Evolutionary conservation across 1,140 invertebrate genomes (phyloP), one percentile per base, ranked within the genome.

Genomic region (Drosophila mauritiana): DNA sequence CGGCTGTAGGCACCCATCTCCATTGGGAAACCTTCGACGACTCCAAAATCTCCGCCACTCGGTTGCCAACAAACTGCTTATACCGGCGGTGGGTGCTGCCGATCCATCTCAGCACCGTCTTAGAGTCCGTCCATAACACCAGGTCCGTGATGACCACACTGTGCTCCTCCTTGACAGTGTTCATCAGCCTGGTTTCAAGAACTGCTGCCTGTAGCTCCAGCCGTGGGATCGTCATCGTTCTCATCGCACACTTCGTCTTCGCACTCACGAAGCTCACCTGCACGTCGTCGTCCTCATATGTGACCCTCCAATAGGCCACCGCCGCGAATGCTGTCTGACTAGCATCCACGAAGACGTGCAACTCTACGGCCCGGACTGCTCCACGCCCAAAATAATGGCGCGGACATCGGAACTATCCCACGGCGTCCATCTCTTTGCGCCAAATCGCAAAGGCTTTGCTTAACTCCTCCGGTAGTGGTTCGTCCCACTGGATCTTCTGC

Each of bases 141-240:
- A 17, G 15, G 8, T 42, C 40, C 15, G 15, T 27, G 15, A 54
- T 25, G 6, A 1, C 51, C 27, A 59, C 17, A 25, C 31, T 22
- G 45, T 62, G 69, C 13, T 17, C 40, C 10, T 31, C 2, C 22
- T 34, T 56, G 20, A 56, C 43, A 13, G 45, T 36, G 25, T 54
- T 25, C n/a, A 77, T 74, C 11, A 93, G 10, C 27, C 88, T 69
- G 2, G 72, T 75, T 7, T 81, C 91, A 17, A 93, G 51, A 0
- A 93, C 51, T 1, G 93, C 93, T 8, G 91, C 93, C 54, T 92
- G 80, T 0, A 93, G 73, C 68, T 93, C 92, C 4, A 93, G 57
- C 25, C 92, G 68, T 0, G 93, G 92, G 17, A 93, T 91, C 1
- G 91, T 88, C 15, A 91, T 45, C 2, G 57, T 42, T 55, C 90